Evolutionary conservation across 2,113 vertebrate genomes (phyloP).

Genomic region (Pomatostomus ruficeps): DNA sequence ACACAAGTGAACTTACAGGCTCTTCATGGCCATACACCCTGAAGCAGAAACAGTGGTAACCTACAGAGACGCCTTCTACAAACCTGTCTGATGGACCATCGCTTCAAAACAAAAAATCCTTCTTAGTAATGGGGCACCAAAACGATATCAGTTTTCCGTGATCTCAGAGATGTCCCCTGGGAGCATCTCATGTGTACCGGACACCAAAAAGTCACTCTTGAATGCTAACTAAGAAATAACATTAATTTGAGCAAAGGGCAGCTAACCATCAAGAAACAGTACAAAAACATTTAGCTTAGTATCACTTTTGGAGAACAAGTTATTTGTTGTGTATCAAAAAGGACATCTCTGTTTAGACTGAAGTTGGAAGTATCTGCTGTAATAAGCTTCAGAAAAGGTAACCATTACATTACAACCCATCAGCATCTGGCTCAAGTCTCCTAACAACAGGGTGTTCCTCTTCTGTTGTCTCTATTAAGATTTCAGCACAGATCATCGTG

Average conservation of each 20-base stretch:
- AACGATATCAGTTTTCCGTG: background rate
- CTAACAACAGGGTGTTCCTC: background rate
- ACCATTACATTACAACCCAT: background rate
- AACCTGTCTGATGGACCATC: background rate
- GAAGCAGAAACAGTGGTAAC: background rate
- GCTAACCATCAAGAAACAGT: background rate
- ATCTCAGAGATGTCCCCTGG: background rate
- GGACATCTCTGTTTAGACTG: background rate
- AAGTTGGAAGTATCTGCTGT: background rate
- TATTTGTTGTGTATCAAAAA: background rate
- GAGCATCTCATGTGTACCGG: background rate
- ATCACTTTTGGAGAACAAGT: background rate
- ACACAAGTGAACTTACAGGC: background rate
- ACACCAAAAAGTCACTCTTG: background rate
- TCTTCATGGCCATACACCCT: background rate
- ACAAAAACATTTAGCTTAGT: background rate
- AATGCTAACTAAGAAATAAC: background rate
- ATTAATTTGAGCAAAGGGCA: background rate
- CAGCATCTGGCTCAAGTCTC: background rate
- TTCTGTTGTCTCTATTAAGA: background rate
- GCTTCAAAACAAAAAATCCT: background rate
- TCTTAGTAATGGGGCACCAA: background rate
- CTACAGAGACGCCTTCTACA: background rate
- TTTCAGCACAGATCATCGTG: background rate
- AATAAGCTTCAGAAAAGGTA: background rate